Base-by-base conservation (phyloP, 2,113 vertebrate genomes). In the Capreolus pygargus region DNA sequence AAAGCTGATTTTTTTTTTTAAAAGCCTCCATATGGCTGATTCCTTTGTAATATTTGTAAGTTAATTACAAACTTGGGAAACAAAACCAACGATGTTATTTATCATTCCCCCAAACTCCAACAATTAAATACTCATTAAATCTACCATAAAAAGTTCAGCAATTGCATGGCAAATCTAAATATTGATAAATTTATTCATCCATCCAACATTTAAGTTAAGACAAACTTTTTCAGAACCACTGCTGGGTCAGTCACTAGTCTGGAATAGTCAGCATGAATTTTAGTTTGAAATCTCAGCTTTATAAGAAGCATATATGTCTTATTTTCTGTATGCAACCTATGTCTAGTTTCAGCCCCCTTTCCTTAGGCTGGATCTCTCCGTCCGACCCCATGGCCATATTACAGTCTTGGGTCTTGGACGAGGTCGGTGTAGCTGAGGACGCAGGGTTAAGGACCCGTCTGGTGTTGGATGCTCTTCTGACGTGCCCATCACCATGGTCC, bases 401-500 rank as follows among this genome's bases (percentile, higher is more conserved):
- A 7, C 7, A 70, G 30, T 33, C 25, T 76, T 5, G 23, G n/a
- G 94, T 60, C 87, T 67, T 43, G 21, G 54, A 39, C 28, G 30
- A 45, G 19, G 33, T 17, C 27, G 1, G 33, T 11, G 21, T 17
- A 23, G 39, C 39, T 5, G 6, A 64, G 17, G 36, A 55, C 10
- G 4, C 12, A 33, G 45, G 55, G 54, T 30, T 13, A 45, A 74
- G 83, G n/a, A 2, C 6, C 10, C 17, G 1, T 8, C 30, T 57
- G 25, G 3, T 64, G 19, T 13, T 50, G 45, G 52, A 54, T 3
- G 0, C 60, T 30, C 30, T 47, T 14, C 12, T 50, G 36, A n/a
- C 9, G 2, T 36, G 1, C 58, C 27, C 13, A 0, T 60, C 61
- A 45, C 8, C 28, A 47, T 1, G 2, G 57, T 36, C 33, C 17